Base-by-base conservation (phyloP, 2,888 invertebrate species). In the Eulithis prunata region DNA sequence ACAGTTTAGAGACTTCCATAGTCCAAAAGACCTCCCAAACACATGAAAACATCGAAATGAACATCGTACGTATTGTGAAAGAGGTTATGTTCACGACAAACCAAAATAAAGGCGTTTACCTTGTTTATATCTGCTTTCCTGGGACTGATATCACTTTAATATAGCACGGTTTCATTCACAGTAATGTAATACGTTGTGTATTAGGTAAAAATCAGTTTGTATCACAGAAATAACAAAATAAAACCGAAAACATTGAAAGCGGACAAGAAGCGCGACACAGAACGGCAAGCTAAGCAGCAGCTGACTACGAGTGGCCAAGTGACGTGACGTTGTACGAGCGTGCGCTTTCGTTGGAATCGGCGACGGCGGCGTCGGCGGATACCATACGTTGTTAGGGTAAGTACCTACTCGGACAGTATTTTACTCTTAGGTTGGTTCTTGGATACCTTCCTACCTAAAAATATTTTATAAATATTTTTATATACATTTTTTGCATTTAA, bases 231-330 rank as follows among this genome's bases (percentile, higher is more conserved):
- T 89, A 93, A 93, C 92, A 87, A 90, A 93, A 92, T 91, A 92
- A 91, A 93, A 93, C 93, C 84, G 90, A 93, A 93, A 93, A 93
- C 93, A 93, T 93, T 89, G 86, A 93, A 93, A 93, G 93, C 93
- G 90, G 91, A 93, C 93, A 93, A 93, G 90, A 93, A 93, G 93
- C 93, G 93, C 93, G 93, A 93, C 93, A 93, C 94, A 94, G 93
- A 94, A 94, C 94, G 93, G 94, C 94, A 94, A 94, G 94, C 93
- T 92, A 95, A 94, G 94, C 94, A 95, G 95, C 95, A 95, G 95
- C 95, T 95, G 95, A 95, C 95, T 94, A 86, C 83, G 83, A 81
- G 78, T 77, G 83, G 78, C 81, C 78, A 89, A 78, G 75, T 81
- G 85, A 75, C 73, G 75, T 87, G 77, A 87, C 92, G 81, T 93